Conservation (phyloP, 2,888 invertebrate species). For the Trypoxylon attenuatum region DNA sequence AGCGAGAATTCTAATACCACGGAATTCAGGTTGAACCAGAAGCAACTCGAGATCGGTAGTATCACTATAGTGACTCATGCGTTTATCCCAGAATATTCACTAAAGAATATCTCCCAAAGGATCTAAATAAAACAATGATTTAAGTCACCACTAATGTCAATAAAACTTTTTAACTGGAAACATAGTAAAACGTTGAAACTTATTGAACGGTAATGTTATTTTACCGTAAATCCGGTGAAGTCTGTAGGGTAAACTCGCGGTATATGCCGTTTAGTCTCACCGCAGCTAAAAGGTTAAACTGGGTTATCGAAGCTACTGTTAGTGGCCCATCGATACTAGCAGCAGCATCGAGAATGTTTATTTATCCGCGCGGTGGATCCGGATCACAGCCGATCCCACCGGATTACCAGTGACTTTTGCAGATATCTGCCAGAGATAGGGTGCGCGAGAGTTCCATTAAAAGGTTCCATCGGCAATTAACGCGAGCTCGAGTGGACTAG, state of each 20-base stretch:
- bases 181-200: too few species aligned
- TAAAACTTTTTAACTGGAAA: too few species aligned
- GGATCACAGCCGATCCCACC: conserved; percentile 9
- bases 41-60: too few species aligned
- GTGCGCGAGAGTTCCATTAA: conserved; percentile 33
- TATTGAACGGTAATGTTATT: too few species aligned
- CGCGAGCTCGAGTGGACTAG: conserved; percentile 24
- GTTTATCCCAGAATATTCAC: too few species aligned
- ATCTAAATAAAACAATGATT: too few species aligned
- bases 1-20: background rate
- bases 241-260: conserved; percentile 9
- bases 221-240: conserved; percentile 1
- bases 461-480: conserved; percentile 37
- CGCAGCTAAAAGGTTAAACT: conserved; percentile 21
- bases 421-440: conserved; percentile 12
- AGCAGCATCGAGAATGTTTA: conserved; percentile 3
- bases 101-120: too few species aligned
- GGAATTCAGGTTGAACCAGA: background rate
- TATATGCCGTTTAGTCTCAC: conserved; percentile 4
- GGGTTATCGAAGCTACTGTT: conserved; percentile 11
- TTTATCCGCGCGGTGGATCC: too few species aligned
- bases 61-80: too few species aligned
- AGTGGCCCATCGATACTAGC: background rate
- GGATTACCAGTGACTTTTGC: conserved; percentile 18
- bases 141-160: too few species aligned